phyloP scores from a whole-genome alignment of 2,888 invertebrate species.

The Bibio marci region DNA sequence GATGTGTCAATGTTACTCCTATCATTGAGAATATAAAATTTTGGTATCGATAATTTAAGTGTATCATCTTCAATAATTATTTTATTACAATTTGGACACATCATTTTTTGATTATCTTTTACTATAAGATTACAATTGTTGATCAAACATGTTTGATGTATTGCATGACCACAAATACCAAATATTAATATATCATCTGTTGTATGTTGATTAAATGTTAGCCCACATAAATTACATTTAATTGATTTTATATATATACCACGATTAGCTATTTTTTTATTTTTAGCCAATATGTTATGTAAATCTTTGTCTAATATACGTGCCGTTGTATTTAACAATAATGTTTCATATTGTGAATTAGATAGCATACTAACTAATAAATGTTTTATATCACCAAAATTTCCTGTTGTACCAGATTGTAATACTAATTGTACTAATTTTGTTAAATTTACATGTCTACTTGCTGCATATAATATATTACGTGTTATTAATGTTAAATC shows the following conservation, averaged over 20 bases:
- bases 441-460: conserved; percentile 36
- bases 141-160: conserved; percentile 21
- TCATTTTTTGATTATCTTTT: neutral
- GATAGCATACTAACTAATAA: conserved; percentile 49
- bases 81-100: neutral
- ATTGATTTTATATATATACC: conserved; percentile 26
- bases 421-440: conserved; percentile 41
- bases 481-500: conserved; percentile 27
- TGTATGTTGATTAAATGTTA: conserved; percentile 20
- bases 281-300: conserved; percentile 31
- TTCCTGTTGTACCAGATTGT: conserved; percentile 32
- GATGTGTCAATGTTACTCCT: no score
- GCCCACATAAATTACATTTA: conserved; percentile 23
- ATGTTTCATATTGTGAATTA: conserved; percentile 59
- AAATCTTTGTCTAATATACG: conserved; percentile 50
- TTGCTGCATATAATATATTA: conserved; percentile 35
- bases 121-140: neutral
- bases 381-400: conserved; percentile 43
- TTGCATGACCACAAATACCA: conserved; percentile 24
- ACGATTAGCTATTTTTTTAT: conserved; percentile 17
- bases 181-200: conserved; percentile 16
- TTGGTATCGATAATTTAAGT: neutral
- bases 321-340: conserved; percentile 48
- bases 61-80: neutral
- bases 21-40: neutral